Percentiles rank a stretch among this genome's conserved stretches.
Conservation (phyloP, 2,113 vertebrate species). For the Plecotus auritus region DNA sequence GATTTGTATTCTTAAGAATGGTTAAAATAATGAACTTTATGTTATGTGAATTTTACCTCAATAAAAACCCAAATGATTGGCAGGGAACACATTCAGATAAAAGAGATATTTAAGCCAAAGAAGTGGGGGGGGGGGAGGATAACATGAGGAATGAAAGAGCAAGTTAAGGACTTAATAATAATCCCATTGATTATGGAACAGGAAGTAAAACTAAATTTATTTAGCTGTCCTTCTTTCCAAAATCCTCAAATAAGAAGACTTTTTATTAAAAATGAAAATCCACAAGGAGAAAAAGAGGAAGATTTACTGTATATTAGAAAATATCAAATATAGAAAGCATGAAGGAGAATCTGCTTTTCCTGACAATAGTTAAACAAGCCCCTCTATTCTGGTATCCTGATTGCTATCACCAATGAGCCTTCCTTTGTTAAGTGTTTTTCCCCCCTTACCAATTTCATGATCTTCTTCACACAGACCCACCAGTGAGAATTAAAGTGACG, state of each 20-base stretch:
- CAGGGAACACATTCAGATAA: not conserved
- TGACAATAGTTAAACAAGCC: slow-evolving; percentile 49
- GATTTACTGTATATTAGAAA: slow-evolving; percentile 3
- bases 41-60: not conserved
- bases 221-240: slow-evolving; percentile 7
- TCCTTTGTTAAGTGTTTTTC: slow-evolving; percentile 30
- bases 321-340: not conserved
- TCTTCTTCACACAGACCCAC: slow-evolving; percentile 20
- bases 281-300: not conserved
- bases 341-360: not conserved
- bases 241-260: not conserved
- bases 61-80: not conserved
- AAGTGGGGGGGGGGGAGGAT: not conserved
- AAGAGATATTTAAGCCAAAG: not conserved
- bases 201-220: not conserved
- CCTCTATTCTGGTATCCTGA: not conserved
- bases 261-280: slow-evolving; percentile 55
- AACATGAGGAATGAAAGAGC: not conserved
- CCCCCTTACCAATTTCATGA: slow-evolving; percentile 28
- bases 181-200: not conserved
- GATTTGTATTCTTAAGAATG: not conserved
- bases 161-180: not conserved
- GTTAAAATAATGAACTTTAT: not conserved
- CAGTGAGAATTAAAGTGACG: not conserved
- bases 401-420: not conserved